Evolutionary conservation across 2,888 invertebrate species (phyloP), one percentile per base, ranked within the genome.

Genomic region (Epirrhoe alternata): DNA sequence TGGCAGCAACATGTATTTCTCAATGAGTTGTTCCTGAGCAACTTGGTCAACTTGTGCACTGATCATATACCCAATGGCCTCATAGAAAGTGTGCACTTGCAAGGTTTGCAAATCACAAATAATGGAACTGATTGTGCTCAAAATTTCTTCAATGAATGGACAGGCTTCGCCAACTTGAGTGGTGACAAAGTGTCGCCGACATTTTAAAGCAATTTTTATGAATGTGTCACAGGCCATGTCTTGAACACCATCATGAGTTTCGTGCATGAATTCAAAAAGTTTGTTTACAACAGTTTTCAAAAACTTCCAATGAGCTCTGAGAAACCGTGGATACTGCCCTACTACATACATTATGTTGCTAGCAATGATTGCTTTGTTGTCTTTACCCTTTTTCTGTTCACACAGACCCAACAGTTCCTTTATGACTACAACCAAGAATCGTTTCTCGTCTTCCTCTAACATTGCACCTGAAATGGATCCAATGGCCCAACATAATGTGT

Each of bases 221-320:
- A 99, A 99, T 49, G 99, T 99, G 93, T 99, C 99, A 94, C 99
- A 99, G 68, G 99, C 99, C 99, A 99, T 99, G 84, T 99, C 99
- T 91, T 99, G 99, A 33, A 99, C 99, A 80, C 99, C 99, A 88
- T 99, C 99, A 87, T 99, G 99, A 62, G 99, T 99, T 94, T 99
- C 99, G 88, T 99, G 99, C 99, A 99, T 99, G 89, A 99, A 99
- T 94, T 99, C 99, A 94, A 99, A 99, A 64, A 99, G 95, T 94
- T 99, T 99, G 94, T 99, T 99, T 68, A 99, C 99, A 82, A 99
- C 99, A 58, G 99, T 99, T 94, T 99, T 99, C 72, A 99, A 95
- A 92, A 99, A 99, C 87, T 99, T 98, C 99, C 99, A 99, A 90
- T 99, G 99, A n/a, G 99, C 99, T 77, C 99, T 95, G 70, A 99